Base-by-base conservation (phyloP, 2,888 invertebrate species). In the Mythimna albipuncta region DNA sequence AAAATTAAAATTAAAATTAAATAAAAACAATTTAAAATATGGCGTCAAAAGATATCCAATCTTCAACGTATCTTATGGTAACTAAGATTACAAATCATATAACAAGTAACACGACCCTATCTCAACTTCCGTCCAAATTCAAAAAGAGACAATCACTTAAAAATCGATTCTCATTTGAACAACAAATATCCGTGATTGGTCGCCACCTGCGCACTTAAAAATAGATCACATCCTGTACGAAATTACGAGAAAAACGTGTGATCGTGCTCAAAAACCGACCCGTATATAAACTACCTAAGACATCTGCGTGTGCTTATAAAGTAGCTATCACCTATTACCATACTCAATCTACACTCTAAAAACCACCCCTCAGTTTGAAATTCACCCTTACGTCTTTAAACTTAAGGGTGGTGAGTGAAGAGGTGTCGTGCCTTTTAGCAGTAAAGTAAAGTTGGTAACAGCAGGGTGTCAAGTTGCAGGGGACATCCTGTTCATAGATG, bases 181-280 rank as follows among this genome's bases (percentile, higher is more conserved):
- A 59, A 82, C 77, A 81, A 74, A 79, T 67, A 84, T 76, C 81
- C 85, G 71, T 69, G 75, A 83, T 75, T 65, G 75, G 58, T 61
- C 66, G 68, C 67, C 92, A 92, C 93, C 92, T 93, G 92, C 89
- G 72, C 75, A 77, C 85, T 85, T 70, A 79, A 88, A 89, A 87
- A 87, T 90, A 89, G 89, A 89, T 85, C 89, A 89, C 91, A 89
- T 92, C 93, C 93, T 85, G 88, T 73, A 75, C 75, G 73, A 80
- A 88, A 83, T 71, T 80, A 77, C 75, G 73, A 87, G 87, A 93
- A 93, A 91, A 91, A 90, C 90, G 91, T 90, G 91, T 88, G 92
- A 92, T 86, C 93, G 91, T 90, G 91, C 79, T 83, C 78, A 87
- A 90, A 89, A 83, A 82, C 79, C 84, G 77, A 81, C 72, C 71